Conservation (phyloP, 2,888 invertebrate species). For the Melanotus villosus region DNA sequence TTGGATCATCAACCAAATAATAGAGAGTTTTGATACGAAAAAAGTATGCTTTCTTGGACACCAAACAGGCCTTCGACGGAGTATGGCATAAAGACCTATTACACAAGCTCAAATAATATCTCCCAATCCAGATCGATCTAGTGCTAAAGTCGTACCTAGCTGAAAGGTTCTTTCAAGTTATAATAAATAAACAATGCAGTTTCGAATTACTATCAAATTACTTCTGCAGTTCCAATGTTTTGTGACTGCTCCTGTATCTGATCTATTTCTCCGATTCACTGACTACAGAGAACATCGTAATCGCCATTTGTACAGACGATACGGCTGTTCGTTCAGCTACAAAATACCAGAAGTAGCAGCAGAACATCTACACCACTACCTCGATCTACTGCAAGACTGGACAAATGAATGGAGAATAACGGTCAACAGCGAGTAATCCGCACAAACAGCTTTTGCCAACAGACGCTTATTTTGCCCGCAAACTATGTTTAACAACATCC, state of each 20-base stretch:
- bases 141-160: too few species aligned
- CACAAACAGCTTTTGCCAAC: too few species aligned
- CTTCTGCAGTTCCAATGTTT: neutral
- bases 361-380: too few species aligned
- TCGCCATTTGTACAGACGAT: neutral
- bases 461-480: too few species aligned
- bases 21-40: neutral
- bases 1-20: neutral
- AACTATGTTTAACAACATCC: too few species aligned
- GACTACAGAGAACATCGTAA: neutral
- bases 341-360: neutral
- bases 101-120: neutral
- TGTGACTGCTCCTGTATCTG: neutral
- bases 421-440: too few species aligned
- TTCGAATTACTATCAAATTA: neutral
- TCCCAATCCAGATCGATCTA: too few species aligned
- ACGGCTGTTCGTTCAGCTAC: neutral
- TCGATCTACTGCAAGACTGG: too few species aligned
- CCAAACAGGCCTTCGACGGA: neutral
- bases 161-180: neutral
- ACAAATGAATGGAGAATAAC: neutral
- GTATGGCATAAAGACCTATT: neutral
- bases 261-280: neutral
- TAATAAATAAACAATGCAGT: neutral
- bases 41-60: neutral